Evolutionary conservation across 2,888 invertebrate species (phyloP).

Genomic region (Adineta ricciae): DNA sequence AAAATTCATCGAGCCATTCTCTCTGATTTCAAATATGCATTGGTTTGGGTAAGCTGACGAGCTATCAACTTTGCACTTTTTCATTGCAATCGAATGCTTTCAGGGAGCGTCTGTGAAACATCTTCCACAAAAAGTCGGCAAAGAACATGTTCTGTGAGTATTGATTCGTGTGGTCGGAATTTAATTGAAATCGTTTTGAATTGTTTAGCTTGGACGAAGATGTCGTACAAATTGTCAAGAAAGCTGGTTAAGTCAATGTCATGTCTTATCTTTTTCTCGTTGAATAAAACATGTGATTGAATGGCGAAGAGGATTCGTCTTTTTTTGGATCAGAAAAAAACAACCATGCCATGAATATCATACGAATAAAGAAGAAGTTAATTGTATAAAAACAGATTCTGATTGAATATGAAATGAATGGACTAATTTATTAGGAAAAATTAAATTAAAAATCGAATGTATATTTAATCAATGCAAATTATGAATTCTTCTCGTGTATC

Average conservation of each 20-base stretch:
- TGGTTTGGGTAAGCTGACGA: background rate
- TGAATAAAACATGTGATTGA: background rate
- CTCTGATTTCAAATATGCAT: conserved; percentile 74
- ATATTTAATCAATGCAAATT: too few relatives aligned
- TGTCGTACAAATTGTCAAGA: conserved; percentile 97
- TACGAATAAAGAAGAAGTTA: too few relatives aligned
- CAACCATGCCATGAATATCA: too few relatives aligned
- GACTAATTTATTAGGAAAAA: too few relatives aligned
- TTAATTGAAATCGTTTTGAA: too few relatives aligned
- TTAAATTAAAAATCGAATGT: too few relatives aligned
- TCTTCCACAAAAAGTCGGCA: conserved; percentile 96
- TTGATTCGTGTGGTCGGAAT: too few relatives aligned
- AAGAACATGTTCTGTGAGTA: conserved; percentile 72
- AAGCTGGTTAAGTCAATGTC: conserved; percentile 43
- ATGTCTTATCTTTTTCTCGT: background rate
- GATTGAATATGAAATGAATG: too few relatives aligned
- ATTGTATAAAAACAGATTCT: too few relatives aligned
- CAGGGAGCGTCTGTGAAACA: conserved; percentile 99
- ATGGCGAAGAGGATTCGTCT: background rate
- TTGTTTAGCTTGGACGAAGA: conserved; percentile 66
- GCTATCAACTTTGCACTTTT: background rate
- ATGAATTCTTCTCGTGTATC: too few relatives aligned
- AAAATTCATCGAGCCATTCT: conserved; percentile 91
- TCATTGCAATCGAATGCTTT: conserved; percentile 56
- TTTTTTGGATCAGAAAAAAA: too few relatives aligned